Evolutionary conservation across 2,113 vertebrate species (phyloP).

Genomic region (Craseonycteris thonglongyai): DNA sequence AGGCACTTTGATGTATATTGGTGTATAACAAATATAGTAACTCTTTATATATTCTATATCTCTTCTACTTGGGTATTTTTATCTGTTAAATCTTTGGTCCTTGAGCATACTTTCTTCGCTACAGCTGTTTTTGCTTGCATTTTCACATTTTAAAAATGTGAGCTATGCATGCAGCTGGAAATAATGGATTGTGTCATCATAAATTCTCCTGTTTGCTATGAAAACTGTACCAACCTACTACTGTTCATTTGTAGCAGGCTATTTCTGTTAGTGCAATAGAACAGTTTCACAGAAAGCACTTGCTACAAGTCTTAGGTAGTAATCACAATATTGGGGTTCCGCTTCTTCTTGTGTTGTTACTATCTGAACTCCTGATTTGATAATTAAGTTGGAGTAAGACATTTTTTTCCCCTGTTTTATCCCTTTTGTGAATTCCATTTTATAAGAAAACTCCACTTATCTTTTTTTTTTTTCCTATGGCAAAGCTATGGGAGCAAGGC

Average conservation of each 20-base stretch:
- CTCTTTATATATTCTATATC: conserved; percentile 77
- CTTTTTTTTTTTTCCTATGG: conserved; percentile 63
- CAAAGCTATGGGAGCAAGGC: conserved; percentile 83
- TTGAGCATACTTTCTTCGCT: conserved; percentile 83
- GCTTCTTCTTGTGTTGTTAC: background rate
- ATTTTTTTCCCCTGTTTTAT: conserved; percentile 70
- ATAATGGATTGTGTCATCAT: conserved; percentile 75
- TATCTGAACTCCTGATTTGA: conserved; percentile 28
- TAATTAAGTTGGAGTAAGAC: conserved; percentile 34
- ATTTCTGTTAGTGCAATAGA: conserved; percentile 68
- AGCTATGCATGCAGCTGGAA: conserved; percentile 80
- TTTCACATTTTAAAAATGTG: conserved; percentile 79
- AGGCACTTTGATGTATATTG: conserved; percentile 96
- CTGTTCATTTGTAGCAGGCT: conserved; percentile 75
- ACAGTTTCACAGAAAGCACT: conserved; percentile 70
- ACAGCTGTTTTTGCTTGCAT: conserved; percentile 77
- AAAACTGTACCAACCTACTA: conserved; percentile 75
- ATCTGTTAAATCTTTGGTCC: conserved; percentile 94
- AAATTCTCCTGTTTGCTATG: conserved; percentile 62
- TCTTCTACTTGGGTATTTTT: conserved; percentile 84
- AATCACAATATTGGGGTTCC: conserved; percentile 56
- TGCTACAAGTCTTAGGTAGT: conserved; percentile 73
- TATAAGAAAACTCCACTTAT: conserved; percentile 68
- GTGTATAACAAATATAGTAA: conserved; percentile 90
- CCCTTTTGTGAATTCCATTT: conserved; percentile 72